A percentile compares a stretch with the other conserved stretches of the same genome.
phyloP scores from a whole-genome alignment of 2,797 vertebrate species.

The Petrocephalus schoutedeni region DNA sequence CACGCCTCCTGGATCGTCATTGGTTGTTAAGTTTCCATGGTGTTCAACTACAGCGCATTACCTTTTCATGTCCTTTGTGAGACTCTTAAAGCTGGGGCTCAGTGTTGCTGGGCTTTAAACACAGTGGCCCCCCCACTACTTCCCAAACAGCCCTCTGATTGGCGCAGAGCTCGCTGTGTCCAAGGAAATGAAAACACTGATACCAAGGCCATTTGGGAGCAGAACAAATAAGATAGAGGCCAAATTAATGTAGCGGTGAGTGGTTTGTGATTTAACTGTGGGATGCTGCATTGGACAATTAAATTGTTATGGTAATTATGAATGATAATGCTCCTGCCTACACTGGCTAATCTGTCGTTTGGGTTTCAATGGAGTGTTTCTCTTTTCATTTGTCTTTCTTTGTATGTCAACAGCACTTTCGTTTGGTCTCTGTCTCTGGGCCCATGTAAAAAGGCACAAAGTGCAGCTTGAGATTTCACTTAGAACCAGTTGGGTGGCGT shows the following conservation, averaged over 20 bases:
- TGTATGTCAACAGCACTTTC: background rate
- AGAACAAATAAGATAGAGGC: background rate
- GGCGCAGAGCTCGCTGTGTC: background rate
- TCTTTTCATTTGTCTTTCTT: background rate
- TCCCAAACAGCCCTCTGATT: background rate
- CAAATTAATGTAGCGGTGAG: background rate
- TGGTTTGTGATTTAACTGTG: background rate
- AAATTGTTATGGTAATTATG: slow-evolving; percentile 14
- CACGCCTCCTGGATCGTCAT: background rate
- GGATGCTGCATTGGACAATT: background rate
- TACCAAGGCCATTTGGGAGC: background rate
- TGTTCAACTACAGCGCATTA: background rate
- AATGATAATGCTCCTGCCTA: background rate
- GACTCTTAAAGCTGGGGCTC: background rate
- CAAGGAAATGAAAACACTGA: slow-evolving; percentile 6
- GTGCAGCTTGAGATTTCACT: background rate
- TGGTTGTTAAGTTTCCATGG: background rate
- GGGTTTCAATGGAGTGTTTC: background rate
- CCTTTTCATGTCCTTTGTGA: background rate
- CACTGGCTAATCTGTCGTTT: background rate
- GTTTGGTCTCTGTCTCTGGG: background rate
- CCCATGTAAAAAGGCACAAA: background rate
- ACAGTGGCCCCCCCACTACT: background rate
- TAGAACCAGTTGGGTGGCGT: background rate
- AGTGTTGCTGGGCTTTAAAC: background rate